A percentile compares a stretch with the other conserved stretches of the same genome.
Conservation (phyloP, 2,797 vertebrate species). For the Poeciliopsis gracilis region DNA sequence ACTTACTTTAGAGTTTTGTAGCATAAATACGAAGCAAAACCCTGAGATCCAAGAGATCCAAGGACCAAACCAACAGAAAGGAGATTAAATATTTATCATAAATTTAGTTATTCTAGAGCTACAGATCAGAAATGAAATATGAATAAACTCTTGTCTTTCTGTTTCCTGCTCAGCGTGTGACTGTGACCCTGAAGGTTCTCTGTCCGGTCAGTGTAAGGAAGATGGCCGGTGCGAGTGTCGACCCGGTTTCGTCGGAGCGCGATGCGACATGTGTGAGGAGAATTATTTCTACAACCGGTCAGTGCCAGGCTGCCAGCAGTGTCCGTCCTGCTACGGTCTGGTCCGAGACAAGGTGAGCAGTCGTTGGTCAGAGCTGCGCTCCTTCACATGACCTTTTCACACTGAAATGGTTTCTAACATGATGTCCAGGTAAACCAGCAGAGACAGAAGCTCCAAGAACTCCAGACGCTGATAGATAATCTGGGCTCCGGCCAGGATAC, state of each 20-base stretch:
- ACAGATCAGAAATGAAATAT: background rate
- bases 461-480: conserved; percentile 91
- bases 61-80: background rate
- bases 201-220: conserved; percentile 87
- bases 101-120: background rate
- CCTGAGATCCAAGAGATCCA: background rate
- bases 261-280: conserved; percentile 96
- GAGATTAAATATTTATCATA: background rate
- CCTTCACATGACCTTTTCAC: background rate
- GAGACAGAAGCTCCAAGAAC: conserved; percentile 88
- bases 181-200: conserved; percentile 92
- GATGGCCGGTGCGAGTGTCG: conserved; percentile 89
- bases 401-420: background rate
- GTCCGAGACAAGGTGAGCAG: conserved; percentile 91
- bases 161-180: conserved; percentile 86
- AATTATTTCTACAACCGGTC: conserved; percentile 99
- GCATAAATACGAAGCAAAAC: background rate
- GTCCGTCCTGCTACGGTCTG: conserved; percentile 93
- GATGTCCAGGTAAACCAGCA: conserved; percentile 89
- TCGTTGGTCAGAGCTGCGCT: fast-evolving
- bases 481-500: conserved; percentile 86
- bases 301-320: conserved; percentile 92
- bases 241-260: conserved; percentile 90
- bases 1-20: background rate
- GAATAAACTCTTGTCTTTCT: background rate